phyloP scores from a whole-genome alignment of 2,888 invertebrate genomes.

The Fabriciana adippe region DNA sequence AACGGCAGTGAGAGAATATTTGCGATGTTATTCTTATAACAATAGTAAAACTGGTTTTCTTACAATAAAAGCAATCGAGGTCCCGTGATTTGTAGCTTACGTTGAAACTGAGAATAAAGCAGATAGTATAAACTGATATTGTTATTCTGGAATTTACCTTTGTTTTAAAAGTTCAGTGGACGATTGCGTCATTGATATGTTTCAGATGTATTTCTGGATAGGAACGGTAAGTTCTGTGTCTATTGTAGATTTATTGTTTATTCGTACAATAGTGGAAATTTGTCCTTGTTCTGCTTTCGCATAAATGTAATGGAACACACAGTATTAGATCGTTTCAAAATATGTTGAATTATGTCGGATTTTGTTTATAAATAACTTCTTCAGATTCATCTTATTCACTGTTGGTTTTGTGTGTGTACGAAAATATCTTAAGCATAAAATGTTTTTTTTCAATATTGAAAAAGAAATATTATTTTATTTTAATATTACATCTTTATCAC shows the following conservation, averaged over 20 bases:
- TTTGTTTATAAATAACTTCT: neutral
- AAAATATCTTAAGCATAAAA: too few species aligned
- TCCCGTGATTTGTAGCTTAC: conserved; percentile 38
- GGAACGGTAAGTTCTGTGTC: conserved; percentile 28
- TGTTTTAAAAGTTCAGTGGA: conserved; percentile 37
- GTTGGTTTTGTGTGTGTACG: too few species aligned
- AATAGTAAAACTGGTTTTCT: conserved; percentile 30
- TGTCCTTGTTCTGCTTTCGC: conserved; percentile 31
- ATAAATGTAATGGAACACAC: conserved; percentile 21
- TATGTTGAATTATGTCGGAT: too few species aligned
- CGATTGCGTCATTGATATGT: conserved; percentile 37
- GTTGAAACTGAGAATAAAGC: conserved; percentile 36
- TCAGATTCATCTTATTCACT: neutral
- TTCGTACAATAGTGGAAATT: conserved; percentile 25
- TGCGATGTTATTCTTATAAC: conserved; percentile 31
- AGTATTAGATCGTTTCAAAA: neutral
- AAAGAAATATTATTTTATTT: too few species aligned
- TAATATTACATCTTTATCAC: neutral
- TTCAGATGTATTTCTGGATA: conserved; percentile 33
- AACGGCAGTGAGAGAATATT: conserved; percentile 24
- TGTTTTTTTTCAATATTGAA: too few species aligned
- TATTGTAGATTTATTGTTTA: conserved; percentile 35
- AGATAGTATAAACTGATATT: conserved; percentile 39
- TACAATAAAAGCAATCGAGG: conserved; percentile 37
- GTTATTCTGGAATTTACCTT: conserved; percentile 33